Conservation (phyloP, 2,888 invertebrate species). For the Salticus scenicus region DNA sequence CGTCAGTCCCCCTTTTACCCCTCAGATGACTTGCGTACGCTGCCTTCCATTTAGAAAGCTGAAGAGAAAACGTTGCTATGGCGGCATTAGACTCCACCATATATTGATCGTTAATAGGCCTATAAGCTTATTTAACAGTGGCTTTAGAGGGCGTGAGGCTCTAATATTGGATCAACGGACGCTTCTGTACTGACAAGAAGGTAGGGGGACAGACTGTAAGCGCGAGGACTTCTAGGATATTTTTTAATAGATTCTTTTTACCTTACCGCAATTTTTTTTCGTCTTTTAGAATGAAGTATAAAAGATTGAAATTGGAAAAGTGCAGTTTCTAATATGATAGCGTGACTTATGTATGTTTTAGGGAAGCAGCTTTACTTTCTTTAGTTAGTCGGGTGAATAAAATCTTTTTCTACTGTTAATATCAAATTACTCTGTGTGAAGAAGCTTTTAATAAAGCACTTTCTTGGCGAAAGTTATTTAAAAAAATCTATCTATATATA, state of each 20-base stretch:
- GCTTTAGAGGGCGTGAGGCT: constrained; percentile 61
- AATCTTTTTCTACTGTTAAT: not conserved
- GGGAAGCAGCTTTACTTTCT: not conserved
- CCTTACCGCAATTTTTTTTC: not conserved
- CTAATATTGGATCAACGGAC: constrained; percentile 61
- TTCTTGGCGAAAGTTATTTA: too few species aligned
- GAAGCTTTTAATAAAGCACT: too few species aligned
- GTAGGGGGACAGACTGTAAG: not conserved
- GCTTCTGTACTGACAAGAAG: not conserved
- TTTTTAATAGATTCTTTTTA: constrained; percentile 2
- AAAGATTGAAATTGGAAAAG: too few species aligned
- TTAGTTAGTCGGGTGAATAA: too few species aligned
- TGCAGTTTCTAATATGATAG: not conserved
- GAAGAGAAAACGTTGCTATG: constrained; percentile 44
- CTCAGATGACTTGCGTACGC: constrained; percentile 38
- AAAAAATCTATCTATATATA: too few species aligned
- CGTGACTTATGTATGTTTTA: not conserved
- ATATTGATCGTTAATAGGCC: constrained; percentile 70
- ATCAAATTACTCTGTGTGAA: too few species aligned
- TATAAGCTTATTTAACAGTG: constrained; percentile 71
- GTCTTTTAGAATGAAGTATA: not conserved
- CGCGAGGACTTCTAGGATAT: too few species aligned
- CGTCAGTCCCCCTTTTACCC: not conserved
- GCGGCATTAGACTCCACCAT: constrained; percentile 53
- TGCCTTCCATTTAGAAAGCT: constrained; percentile 37